Conservation (phyloP, 2,797 vertebrate species). For the Sebastes hopkinsi region DNA sequence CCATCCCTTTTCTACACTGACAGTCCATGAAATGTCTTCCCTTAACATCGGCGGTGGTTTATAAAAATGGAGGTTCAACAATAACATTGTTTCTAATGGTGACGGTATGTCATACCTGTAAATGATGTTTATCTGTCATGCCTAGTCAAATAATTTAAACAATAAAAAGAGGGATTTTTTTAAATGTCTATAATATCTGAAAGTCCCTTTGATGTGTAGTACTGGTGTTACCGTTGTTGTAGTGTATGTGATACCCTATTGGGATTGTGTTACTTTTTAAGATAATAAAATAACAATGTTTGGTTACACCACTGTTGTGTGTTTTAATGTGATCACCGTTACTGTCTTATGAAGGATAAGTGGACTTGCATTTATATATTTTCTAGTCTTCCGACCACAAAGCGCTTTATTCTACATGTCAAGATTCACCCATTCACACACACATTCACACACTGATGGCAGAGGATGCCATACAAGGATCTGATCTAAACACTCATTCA, state of each 20-base stretch:
- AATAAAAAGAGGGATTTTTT: constrained; percentile 90
- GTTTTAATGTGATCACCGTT: not conserved
- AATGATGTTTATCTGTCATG: constrained; percentile 99
- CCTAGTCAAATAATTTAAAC: constrained; percentile 98
- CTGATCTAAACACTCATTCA: no score
- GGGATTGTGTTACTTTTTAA: constrained; percentile 99
- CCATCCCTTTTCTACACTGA: constrained; percentile 92
- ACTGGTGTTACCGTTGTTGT: constrained; percentile 97
- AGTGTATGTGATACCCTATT: constrained; percentile 96
- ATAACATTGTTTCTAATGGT: constrained; percentile 97
- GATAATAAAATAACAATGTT: constrained; percentile 99
- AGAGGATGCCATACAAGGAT: no score
- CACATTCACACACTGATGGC: no score
- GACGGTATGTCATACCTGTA: constrained; percentile 96
- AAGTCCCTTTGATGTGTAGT: constrained; percentile 96
- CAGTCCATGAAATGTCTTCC: constrained; percentile 99
- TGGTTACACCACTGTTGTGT: constrained; percentile 82
- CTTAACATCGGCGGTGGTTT: constrained; percentile 94
- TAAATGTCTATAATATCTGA: constrained; percentile 96
- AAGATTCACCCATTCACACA: no score
- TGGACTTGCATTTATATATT: no score
- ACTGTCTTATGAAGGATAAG: no score
- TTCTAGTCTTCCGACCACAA: no score
- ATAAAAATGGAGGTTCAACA: constrained; percentile 92
- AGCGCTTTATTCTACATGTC: no score